Conservation (phyloP, 2,888 invertebrate species). For the Drepana falcataria region DNA sequence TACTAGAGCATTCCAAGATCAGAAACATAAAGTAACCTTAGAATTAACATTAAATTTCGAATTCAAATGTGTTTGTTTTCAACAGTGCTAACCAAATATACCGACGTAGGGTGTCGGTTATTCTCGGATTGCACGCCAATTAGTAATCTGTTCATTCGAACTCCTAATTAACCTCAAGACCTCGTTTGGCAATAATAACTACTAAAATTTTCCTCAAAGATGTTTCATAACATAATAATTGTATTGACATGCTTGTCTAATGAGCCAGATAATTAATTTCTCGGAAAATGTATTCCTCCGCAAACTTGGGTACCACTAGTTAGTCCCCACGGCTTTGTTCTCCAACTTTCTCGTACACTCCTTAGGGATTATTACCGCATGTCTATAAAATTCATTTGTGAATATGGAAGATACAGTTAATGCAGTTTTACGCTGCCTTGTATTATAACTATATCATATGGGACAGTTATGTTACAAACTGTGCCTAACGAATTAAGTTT, state of each 20-base stretch:
- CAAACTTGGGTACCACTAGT: slow-evolving; percentile 2
- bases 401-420: slow-evolving; percentile 2
- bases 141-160: no score
- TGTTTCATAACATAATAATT: background rate
- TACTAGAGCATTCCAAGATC: no score
- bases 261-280: background rate
- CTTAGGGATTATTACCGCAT: slow-evolving; percentile 5
- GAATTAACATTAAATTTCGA: no score
- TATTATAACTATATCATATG: no score
- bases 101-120: no score
- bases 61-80: no score
- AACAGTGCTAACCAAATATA: no score
- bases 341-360: slow-evolving; percentile 3
- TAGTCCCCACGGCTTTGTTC: slow-evolving; percentile 1
- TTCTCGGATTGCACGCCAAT: no score
- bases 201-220: background rate
- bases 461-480: no score
- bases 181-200: no score
- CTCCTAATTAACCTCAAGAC: no score
- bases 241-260: background rate
- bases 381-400: slow-evolving; percentile 6
- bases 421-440: slow-evolving; percentile 4
- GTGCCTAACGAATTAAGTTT: background rate
- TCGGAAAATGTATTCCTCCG: background rate
- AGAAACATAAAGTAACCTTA: no score